Conservation (phyloP, 1,140 invertebrate species). For the Diabrotica virgifera region DNA sequence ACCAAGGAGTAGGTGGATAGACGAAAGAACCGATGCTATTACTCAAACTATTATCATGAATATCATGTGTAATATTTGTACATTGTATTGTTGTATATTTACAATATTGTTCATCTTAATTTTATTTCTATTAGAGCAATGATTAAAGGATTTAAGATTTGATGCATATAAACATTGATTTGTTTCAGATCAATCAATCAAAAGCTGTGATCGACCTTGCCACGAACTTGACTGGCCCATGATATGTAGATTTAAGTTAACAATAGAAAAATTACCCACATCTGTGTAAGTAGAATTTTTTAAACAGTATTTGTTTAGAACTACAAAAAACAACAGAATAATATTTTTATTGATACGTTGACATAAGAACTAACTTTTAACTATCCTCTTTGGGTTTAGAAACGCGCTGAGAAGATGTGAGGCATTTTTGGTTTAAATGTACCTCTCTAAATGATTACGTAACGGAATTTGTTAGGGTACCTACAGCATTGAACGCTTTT, state of each 20-base stretch:
- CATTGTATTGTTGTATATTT: background rate
- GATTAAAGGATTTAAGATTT: background rate
- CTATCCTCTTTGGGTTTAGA: too few relatives aligned
- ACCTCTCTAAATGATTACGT: too few relatives aligned
- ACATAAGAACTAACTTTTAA: too few relatives aligned
- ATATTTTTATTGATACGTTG: too few relatives aligned
- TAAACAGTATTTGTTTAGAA: background rate
- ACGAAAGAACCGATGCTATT: too few relatives aligned
- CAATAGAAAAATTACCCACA: constrained; percentile 63
- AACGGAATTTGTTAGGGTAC: too few relatives aligned
- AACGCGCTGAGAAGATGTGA: too few relatives aligned
- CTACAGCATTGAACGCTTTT: too few relatives aligned
- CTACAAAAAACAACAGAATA: too few relatives aligned
- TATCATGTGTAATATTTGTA: background rate
- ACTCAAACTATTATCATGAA: too few relatives aligned
- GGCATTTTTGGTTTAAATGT: too few relatives aligned
- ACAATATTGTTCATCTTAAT: background rate
- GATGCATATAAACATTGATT: constrained; percentile 31
- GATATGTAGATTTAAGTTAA: constrained; percentile 73
- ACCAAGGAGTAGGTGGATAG: too few relatives aligned
- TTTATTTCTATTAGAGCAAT: background rate
- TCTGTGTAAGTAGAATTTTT: constrained; percentile 8
- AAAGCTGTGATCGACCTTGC: constrained; percentile 70
- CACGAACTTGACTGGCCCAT: constrained; percentile 75
- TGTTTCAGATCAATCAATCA: constrained; percentile 65